phyloP scores from a whole-genome alignment of 2,113 vertebrate genomes.

The Galemys pyrenaicus region DNA sequence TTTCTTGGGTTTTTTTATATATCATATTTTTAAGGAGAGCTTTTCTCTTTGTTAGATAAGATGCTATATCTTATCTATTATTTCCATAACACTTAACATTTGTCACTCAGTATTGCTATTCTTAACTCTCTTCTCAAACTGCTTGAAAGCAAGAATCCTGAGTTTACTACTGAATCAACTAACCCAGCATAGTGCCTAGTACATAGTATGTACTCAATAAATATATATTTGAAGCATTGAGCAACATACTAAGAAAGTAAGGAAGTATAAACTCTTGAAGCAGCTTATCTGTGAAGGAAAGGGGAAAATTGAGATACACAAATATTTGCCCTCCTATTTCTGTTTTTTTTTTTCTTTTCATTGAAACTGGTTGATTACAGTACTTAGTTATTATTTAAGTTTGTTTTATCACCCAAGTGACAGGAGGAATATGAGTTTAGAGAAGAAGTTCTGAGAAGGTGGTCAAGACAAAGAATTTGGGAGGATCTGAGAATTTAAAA shows the following conservation, averaged over 20 bases:
- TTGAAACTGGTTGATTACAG: conserved; percentile 26
- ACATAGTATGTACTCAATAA: conserved; percentile 2
- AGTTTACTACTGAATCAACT: not conserved
- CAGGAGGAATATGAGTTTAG: conserved; percentile 24
- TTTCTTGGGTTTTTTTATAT: conserved; percentile 9
- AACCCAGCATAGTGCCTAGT: not conserved
- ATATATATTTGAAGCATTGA: not conserved
- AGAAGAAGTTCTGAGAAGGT: conserved; percentile 17
- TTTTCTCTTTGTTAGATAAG: conserved; percentile 29
- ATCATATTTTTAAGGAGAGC: not conserved
- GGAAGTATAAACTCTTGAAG: not conserved
- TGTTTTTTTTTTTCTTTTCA: not conserved
- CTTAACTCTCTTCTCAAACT: not conserved
- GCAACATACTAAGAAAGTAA: conserved; percentile 11
- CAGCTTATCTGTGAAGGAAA: not conserved
- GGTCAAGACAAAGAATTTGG: conserved; percentile 29
- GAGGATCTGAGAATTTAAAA: conserved; percentile 43
- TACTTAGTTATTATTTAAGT: conserved; percentile 22
- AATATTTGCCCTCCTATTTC: not conserved
- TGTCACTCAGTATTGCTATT: not conserved
- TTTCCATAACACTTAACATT: conserved; percentile 16
- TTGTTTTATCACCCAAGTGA: not conserved
- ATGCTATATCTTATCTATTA: not conserved
- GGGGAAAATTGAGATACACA: not conserved
- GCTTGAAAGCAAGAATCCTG: not conserved